Evolutionary conservation across 2,888 invertebrate genomes (phyloP).

Genomic region (Eristalis pertinax): DNA sequence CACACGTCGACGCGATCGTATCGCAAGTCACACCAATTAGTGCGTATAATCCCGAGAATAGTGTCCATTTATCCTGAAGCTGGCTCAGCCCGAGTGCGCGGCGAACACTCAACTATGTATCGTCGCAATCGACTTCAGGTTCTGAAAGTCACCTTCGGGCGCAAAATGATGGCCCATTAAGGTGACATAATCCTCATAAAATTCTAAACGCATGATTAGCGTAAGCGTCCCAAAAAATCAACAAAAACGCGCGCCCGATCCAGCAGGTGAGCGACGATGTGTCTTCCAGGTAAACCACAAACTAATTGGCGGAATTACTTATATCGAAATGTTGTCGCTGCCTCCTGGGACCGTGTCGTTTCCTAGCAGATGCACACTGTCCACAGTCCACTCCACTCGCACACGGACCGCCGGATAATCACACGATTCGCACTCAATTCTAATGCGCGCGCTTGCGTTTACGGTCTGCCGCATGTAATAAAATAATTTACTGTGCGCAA

Average conservation of each 20-base stretch:
- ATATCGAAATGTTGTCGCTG: slow-evolving; percentile 24
- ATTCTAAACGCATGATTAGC: background rate
- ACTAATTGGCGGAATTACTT: slow-evolving; percentile 42
- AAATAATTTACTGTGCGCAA: slow-evolving; percentile 58
- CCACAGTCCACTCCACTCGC: background rate
- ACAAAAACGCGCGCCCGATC: background rate
- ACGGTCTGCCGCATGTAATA: slow-evolving; percentile 29
- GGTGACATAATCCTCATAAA: background rate
- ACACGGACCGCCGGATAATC: slow-evolving; percentile 22
- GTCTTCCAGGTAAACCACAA: slow-evolving; percentile 21
- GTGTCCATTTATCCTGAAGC: background rate
- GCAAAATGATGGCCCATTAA: background rate
- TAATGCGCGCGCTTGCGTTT: slow-evolving; percentile 21
- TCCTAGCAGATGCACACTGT: slow-evolving; percentile 14
- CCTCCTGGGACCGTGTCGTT: slow-evolving; percentile 4
- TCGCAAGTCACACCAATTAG: background rate
- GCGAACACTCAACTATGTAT: background rate
- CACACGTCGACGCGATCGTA: background rate
- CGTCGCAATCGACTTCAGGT: background rate
- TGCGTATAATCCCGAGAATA: background rate
- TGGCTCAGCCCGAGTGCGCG: background rate
- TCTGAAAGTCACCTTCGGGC: background rate
- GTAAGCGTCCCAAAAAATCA: background rate
- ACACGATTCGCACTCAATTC: slow-evolving; percentile 64
- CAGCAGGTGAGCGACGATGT: slow-evolving; percentile 1